Evolutionary conservation across 2,113 vertebrate genomes (phyloP).

Genomic region (Embiotoca jacksoni): DNA sequence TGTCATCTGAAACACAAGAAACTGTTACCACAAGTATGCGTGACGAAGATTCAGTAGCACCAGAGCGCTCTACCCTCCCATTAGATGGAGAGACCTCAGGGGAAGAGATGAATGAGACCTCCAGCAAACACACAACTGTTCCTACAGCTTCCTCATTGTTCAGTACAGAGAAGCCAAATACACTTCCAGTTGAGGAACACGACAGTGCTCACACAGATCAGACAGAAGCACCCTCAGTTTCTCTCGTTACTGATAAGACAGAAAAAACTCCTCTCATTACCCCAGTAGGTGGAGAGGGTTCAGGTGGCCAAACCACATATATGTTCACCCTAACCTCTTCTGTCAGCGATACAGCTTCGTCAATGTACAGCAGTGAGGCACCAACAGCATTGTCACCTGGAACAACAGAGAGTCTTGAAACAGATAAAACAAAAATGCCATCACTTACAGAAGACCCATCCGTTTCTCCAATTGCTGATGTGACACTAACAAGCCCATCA

Average conservation of each 20-base stretch:
- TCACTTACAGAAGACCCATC: background rate
- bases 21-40: background rate
- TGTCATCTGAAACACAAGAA: background rate
- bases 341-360: too few species aligned
- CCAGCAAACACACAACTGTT: background rate
- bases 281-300: too few species aligned
- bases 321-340: too few species aligned
- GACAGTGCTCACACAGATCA: background rate
- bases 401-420: too few species aligned
- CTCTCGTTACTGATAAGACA: background rate
- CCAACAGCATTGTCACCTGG: too few species aligned
- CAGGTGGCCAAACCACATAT: too few species aligned
- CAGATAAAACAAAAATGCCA: background rate
- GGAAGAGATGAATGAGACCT: background rate
- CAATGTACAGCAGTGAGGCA: background rate
- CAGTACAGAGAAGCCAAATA: background rate
- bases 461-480: background rate
- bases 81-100: constrained; percentile 12
- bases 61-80: background rate
- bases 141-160: fast-evolving
- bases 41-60: background rate
- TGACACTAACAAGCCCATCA: background rate
- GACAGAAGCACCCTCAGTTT: background rate
- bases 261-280: background rate
- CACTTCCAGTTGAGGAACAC: background rate